Conservation (phyloP, 1,140 invertebrate species). For the Drosophila mojavensis region DNA sequence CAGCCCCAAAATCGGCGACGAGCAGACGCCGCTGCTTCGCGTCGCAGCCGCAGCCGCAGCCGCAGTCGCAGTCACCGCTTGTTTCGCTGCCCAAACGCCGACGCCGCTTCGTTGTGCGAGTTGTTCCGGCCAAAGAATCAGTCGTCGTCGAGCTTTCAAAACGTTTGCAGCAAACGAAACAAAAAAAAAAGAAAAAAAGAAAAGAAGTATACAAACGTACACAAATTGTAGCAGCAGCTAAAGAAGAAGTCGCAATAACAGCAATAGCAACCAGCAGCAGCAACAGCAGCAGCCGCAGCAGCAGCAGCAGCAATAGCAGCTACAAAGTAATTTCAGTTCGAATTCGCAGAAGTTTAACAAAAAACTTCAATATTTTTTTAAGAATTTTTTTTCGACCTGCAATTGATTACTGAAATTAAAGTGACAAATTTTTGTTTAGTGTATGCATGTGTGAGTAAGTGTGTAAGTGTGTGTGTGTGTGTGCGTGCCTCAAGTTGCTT, state of each 20-base stretch:
- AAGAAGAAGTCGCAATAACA: slow-evolving; percentile 25
- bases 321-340: slow-evolving; percentile 44
- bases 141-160: slow-evolving; percentile 84
- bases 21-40: slow-evolving; percentile 41
- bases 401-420: slow-evolving; percentile 30
- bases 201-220: slow-evolving; percentile 16
- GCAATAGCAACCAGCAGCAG: slow-evolving; percentile 8
- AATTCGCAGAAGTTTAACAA: not conserved
- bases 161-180: slow-evolving; percentile 78
- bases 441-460: not conserved
- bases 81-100: slow-evolving; percentile 6
- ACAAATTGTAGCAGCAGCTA: slow-evolving; percentile 16
- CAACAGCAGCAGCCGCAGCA: slow-evolving; percentile 20
- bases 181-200: slow-evolving; percentile 15
- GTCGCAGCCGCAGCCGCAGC: not conserved
- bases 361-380: slow-evolving; percentile 21
- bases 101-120: slow-evolving; percentile 69
- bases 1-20: slow-evolving; percentile 40
- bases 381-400: slow-evolving; percentile 10
- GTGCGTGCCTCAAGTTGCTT: slow-evolving; percentile 20
- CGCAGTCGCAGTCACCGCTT: slow-evolving; percentile 2
- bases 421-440: slow-evolving; percentile 37
- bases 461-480: slow-evolving; percentile 23
- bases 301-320: slow-evolving; percentile 34
- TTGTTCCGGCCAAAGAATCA: slow-evolving; percentile 68